Evolutionary conservation across 2,797 vertebrate species (phyloP), one percentile per base, ranked within the genome.

Genomic region (Sebastes minor): DNA sequence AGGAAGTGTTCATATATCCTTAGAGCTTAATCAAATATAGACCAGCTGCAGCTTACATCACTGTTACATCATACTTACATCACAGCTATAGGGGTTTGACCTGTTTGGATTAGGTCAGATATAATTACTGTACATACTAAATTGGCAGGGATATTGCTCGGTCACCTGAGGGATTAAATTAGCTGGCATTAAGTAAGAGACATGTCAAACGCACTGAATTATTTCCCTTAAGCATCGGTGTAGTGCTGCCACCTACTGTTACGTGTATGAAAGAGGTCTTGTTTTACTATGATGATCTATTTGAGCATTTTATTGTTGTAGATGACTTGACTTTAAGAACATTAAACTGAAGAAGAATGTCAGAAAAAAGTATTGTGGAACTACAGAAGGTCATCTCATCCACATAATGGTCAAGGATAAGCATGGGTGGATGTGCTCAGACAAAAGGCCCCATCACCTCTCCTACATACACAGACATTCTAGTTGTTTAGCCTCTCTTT

Each of bases 51-150:
- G 33, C 6, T 80, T 67, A 82, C 62, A 69, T 78, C 52, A 74
- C 30, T 22, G 4, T 80, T 67, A 83, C 71, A 65, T 76, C 49
- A 65, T 8, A 55, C 32, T 52, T 38, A 38, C 14, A 42, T 16
- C 38, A 32, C 35, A 65, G 53, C 61, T 52, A 38, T n/a, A 76
- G 64, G 25, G 18, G 52, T 67, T 61, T 86, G 83, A 86, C 80
- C 78, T 81, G 22, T 61, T 82, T 49, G 80, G 84, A 85, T 86
- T 86, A 83, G 38, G 60, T 46, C 77, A 66, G 22, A 63, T 74
- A 70, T 72, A 68, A 61, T 23, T 60, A 42, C 32, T 9, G 9
- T 9, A 23, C 57, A 27, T n/a, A 5, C 13, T 53, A 38, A 64
- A 46, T 22, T 4, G 10, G 8, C 5, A 28, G 33, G 52, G 33